phyloP scores from a whole-genome alignment of 2,888 invertebrate species.

The Monoplex corrugatus region DNA sequence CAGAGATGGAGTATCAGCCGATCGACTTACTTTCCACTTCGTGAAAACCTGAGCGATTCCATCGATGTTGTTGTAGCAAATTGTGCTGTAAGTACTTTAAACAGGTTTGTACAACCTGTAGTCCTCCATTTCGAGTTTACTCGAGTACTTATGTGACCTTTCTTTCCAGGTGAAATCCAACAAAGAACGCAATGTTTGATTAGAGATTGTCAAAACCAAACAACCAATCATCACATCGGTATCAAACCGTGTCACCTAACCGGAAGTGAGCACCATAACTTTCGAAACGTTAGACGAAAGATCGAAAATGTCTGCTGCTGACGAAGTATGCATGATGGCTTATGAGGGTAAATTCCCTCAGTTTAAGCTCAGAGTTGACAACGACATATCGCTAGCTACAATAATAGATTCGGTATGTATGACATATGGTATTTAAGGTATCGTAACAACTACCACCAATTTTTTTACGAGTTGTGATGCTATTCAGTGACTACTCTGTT shows the following conservation, averaged over 20 bases:
- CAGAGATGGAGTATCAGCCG: background rate
- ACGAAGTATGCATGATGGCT: constrained; percentile 85
- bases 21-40: constrained; percentile 8
- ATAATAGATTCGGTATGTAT: constrained; percentile 83
- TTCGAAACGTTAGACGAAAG: constrained; percentile 15
- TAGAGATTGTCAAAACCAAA: background rate
- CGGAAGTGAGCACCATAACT: constrained; percentile 27
- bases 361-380: constrained; percentile 86
- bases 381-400: constrained; percentile 83
- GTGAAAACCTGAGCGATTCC: background rate
- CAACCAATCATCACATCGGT: constrained; percentile 31
- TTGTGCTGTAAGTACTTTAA: background rate
- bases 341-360: constrained; percentile 88
- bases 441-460: no score
- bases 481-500: no score
- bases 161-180: constrained; percentile 14
- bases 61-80: background rate
- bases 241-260: background rate
- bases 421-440: background rate
- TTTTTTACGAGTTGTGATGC: no score
- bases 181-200: constrained; percentile 26
- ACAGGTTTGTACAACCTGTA: background rate
- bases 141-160: constrained; percentile 38
- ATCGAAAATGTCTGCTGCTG: constrained; percentile 51
- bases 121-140: constrained; percentile 32